phyloP scores from a whole-genome alignment of 2,888 invertebrate species.

The Lasioglossum lativentre region DNA sequence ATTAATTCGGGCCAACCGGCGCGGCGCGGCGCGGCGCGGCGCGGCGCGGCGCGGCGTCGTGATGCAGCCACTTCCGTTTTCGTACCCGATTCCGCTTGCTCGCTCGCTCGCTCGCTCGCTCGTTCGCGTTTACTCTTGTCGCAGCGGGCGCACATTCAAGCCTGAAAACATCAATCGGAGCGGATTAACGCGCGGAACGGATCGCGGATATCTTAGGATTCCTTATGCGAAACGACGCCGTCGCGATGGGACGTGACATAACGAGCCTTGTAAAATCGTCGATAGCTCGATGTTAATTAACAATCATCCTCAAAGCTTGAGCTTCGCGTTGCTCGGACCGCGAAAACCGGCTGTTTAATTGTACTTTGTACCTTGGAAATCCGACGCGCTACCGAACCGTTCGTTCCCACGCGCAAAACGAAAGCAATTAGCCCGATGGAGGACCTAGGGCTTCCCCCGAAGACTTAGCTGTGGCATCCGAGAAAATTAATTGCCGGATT shows the following conservation, averaged over 20 bases:
- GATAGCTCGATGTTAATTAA: constrained; percentile 60
- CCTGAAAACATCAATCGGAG: background rate
- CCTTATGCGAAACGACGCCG: background rate
- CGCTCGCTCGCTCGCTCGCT: background rate
- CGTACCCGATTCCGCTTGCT: background rate
- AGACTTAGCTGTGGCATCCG: constrained; percentile 45
- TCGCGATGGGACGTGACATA: constrained; percentile 27
- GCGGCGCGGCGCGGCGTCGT: background rate
- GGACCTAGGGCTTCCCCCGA: constrained; percentile 45
- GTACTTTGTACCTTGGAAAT: constrained; percentile 43
- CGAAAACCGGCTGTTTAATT: constrained; percentile 38
- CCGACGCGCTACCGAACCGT: constrained; percentile 7
- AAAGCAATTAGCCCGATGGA: constrained; percentile 50
- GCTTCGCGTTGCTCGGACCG: constrained; percentile 21
- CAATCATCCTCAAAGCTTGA: constrained; percentile 47
- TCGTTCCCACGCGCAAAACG: constrained; percentile 37
- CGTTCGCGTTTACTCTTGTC: constrained; percentile 5
- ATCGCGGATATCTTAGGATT: constrained; percentile 23
- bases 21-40: background rate
- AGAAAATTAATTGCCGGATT: constrained; percentile 54
- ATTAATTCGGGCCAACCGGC: constrained; percentile 18
- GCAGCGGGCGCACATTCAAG: background rate
- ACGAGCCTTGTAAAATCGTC: constrained; percentile 29
- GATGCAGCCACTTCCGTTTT: constrained; percentile 1
- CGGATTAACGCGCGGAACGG: background rate